phyloP scores from a whole-genome alignment of 2,888 invertebrate genomes.

The Parnassius glacialis region DNA sequence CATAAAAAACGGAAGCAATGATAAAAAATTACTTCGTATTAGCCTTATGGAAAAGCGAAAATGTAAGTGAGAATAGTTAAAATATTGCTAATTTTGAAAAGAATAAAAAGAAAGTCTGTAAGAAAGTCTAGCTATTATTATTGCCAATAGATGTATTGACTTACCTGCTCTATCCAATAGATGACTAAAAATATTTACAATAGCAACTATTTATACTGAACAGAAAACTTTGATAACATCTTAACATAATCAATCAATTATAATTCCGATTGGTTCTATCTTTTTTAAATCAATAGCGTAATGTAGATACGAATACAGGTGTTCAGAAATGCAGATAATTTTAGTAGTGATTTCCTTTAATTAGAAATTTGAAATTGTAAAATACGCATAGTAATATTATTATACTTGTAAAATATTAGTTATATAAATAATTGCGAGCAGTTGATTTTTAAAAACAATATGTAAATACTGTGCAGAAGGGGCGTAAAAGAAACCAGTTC shows the following conservation, averaged over 20 bases:
- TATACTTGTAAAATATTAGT: too few species aligned
- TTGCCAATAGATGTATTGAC: background rate
- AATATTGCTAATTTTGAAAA: too few species aligned
- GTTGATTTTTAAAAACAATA: too few species aligned
- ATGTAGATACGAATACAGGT: background rate
- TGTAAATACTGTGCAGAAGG: too few species aligned
- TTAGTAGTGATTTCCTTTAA: too few species aligned
- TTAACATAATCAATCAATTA: slow-evolving; percentile 18
- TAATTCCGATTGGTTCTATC: slow-evolving; percentile 13
- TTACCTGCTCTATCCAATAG: slow-evolving; percentile 13
- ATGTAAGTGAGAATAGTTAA: background rate
- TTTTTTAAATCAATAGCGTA: background rate
- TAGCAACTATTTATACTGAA: slow-evolving; percentile 19
- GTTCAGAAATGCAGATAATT: background rate
- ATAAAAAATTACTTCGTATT: background rate
- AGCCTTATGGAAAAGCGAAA: background rate
- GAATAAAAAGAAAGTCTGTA: too few species aligned
- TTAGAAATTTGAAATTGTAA: too few species aligned
- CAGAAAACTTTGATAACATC: slow-evolving; percentile 14
- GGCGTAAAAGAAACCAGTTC: too few species aligned
- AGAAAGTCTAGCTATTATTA: too few species aligned
- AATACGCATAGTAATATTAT: too few species aligned
- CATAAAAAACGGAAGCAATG: background rate
- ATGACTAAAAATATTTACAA: slow-evolving; percentile 2
- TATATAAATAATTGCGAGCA: too few species aligned